Percentiles rank a stretch among this genome's conserved stretches.
These are phyloP conservation scores for Euthynnus affinis DNA, from an alignment of 2,797 vertebrate species.

Conservation along the genomic window DNA sequence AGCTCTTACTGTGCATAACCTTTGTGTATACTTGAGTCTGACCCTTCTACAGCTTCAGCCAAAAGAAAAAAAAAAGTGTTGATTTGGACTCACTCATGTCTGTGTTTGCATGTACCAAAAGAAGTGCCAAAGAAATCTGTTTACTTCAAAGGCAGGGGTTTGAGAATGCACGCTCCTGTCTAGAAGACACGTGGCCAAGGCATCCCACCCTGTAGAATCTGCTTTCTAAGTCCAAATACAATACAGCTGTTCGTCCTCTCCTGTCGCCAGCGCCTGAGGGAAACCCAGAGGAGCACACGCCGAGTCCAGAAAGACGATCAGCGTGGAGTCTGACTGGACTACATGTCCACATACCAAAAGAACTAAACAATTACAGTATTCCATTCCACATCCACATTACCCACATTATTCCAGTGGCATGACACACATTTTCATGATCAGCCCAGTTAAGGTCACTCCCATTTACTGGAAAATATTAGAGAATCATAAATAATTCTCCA, in stretches of 20 bases:
- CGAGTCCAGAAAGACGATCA: conserved; percentile 11
- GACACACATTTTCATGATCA: background rate
- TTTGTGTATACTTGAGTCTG: conserved; percentile 50
- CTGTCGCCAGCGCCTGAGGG: conserved; percentile 4
- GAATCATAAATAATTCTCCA: background rate
- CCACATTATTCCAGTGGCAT: background rate
- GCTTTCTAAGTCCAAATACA: conserved; percentile 41
- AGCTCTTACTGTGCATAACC: conserved; percentile 44
- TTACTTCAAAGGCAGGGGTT: conserved; percentile 48
- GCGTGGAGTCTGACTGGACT: conserved; percentile 6
- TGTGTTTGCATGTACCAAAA: conserved; percentile 40
- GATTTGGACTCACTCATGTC: conserved; percentile 36
- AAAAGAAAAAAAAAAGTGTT: conserved; percentile 17
- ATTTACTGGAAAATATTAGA: background rate
- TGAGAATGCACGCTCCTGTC: conserved; percentile 33
- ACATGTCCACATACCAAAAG: conserved; percentile 4
- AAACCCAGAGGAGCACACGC: conserved; percentile 19
- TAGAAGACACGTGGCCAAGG: conserved; percentile 32
- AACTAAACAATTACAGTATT: background rate
- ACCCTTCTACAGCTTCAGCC: conserved; percentile 24
- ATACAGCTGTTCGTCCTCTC: conserved; percentile 46
- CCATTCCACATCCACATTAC: no score
- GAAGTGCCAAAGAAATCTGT: conserved; percentile 52
- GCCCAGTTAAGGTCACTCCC: background rate
- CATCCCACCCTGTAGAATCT: conserved; percentile 44